These are phyloP conservation scores for Hetaerina titia DNA, from an alignment of 2,888 invertebrate species.

Conservation along the genomic window DNA sequence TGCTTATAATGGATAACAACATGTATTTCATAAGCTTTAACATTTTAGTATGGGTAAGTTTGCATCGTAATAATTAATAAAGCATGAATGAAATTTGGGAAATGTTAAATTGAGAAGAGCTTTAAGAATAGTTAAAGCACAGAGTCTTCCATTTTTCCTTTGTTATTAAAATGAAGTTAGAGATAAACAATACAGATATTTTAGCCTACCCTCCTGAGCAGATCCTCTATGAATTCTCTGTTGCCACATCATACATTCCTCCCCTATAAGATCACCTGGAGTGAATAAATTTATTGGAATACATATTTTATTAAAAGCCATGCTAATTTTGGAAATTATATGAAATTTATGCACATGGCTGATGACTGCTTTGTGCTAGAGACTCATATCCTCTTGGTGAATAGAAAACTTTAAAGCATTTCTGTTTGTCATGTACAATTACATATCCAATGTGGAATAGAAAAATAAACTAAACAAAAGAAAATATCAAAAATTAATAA, in stretches of 20 bases:
- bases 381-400: background rate
- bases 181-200: constrained; percentile 14
- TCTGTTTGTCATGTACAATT: background rate
- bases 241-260: constrained; percentile 41
- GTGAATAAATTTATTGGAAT: constrained; percentile 24
- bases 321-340: background rate
- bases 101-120: background rate
- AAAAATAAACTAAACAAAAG: background rate
- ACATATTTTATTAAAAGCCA: background rate
- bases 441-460: background rate
- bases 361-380: background rate
- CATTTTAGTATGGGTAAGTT: background rate
- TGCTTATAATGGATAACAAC: background rate
- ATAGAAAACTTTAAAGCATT: background rate
- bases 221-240: constrained; percentile 46
- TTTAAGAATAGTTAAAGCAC: background rate
- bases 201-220: constrained; percentile 57
- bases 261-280: constrained; percentile 55
- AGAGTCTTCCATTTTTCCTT: background rate
- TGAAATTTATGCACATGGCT: background rate
- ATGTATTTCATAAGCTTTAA: background rate
- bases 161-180: background rate
- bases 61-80: background rate
- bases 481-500: background rate
- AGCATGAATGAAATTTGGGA: background rate